A percentile compares a stretch with the other conserved stretches of the same genome.
Evolutionary conservation across 2,888 invertebrate species (phyloP).

Genomic region (Noctua comes): DNA sequence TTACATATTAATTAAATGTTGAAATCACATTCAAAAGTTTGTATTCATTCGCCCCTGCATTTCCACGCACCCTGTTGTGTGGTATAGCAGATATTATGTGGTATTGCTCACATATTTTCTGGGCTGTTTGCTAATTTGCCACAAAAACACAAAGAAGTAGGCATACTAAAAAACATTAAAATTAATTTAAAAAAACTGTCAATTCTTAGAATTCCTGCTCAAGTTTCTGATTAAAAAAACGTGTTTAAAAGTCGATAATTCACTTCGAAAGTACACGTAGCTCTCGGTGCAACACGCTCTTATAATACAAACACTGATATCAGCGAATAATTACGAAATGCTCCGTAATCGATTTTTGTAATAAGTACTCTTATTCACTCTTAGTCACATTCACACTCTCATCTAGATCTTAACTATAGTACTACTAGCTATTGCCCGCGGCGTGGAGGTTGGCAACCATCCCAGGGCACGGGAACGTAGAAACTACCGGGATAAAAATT

Average conservation of each 20-base stretch:
- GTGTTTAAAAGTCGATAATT: slow-evolving; percentile 32
- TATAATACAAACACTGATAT: slow-evolving; percentile 22
- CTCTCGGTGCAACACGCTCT: slow-evolving; percentile 8
- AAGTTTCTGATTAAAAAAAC: slow-evolving; percentile 28
- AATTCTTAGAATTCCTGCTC: slow-evolving; percentile 17
- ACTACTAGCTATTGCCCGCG: background rate
- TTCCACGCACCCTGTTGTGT: background rate
- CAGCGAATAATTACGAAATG: slow-evolving; percentile 36
- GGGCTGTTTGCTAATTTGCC: background rate
- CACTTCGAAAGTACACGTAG: background rate
- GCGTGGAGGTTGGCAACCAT: background rate
- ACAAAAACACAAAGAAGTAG: background rate
- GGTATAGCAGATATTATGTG: too few relatives aligned
- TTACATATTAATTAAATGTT: too few relatives aligned
- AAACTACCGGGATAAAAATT: background rate
- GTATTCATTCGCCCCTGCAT: background rate
- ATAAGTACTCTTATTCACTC: slow-evolving; percentile 21
- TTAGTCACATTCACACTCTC: too few relatives aligned
- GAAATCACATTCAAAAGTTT: too few relatives aligned
- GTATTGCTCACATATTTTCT: too few relatives aligned
- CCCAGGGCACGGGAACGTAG: too few relatives aligned
- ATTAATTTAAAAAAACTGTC: background rate
- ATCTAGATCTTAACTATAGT: background rate
- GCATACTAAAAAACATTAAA: background rate
- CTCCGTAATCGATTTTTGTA: slow-evolving; percentile 32